Evolutionary conservation across 2,113 vertebrate genomes (phyloP).

Genomic region (Charina bottae): DNA sequence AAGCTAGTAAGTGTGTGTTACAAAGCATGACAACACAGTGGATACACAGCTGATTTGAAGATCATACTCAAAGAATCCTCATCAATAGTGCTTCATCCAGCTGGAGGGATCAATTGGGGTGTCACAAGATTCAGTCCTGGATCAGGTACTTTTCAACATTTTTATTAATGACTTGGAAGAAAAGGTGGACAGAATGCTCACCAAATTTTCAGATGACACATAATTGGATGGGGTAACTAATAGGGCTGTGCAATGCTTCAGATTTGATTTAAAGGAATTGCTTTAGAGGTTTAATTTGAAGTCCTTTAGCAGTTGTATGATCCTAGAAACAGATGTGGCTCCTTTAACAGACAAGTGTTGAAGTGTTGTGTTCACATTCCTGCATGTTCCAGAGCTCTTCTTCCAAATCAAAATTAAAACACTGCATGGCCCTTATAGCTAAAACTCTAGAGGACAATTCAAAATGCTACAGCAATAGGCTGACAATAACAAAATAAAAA

Average conservation of each 20-base stretch:
- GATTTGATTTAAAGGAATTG: not conserved
- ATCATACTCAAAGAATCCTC: not conserved
- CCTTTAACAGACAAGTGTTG: not conserved
- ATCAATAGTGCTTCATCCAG: not conserved
- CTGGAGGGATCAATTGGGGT: not conserved
- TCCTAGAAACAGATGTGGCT: not conserved
- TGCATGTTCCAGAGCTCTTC: not conserved
- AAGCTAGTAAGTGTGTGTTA: not conserved
- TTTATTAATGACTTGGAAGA: not conserved
- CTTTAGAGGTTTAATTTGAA: not conserved
- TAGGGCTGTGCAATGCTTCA: not conserved
- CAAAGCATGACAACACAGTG: not conserved
- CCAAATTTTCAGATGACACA: not conserved
- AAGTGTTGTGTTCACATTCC: not conserved
- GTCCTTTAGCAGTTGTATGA: not conserved
- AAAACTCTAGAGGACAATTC: not conserved
- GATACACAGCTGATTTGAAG: not conserved
- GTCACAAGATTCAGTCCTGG: not conserved
- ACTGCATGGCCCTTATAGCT: not conserved
- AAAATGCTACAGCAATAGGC: not conserved
- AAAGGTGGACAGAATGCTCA: not conserved
- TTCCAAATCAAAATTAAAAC: not conserved
- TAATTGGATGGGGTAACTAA: not conserved
- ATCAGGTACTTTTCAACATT: not conserved
- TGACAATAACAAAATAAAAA: not conserved